phyloP scores from a whole-genome alignment of 2,797 vertebrate species.

The Gypaetus barbatus region DNA sequence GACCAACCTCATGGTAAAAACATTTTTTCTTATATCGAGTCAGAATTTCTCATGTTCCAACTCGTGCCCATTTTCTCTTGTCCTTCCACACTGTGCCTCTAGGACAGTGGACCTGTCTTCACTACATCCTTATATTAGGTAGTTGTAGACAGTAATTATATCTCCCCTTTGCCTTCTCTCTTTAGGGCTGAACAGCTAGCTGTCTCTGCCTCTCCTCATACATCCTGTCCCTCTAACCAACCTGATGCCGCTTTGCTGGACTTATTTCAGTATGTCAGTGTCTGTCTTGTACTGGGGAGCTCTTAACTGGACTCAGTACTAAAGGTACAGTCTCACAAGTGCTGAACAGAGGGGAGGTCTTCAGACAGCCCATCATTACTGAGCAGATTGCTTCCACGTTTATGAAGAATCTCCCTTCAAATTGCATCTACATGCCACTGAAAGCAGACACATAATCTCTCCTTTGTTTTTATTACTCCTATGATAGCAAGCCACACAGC shows the following conservation, averaged over 20 bases:
- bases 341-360: not conserved
- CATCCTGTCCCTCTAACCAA: not conserved
- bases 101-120: not conserved
- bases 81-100: not conserved
- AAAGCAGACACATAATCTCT: not conserved
- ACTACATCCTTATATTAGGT: not conserved
- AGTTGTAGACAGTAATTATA: not conserved
- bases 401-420: not conserved
- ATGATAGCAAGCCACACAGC: not conserved
- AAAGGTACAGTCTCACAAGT: not conserved
- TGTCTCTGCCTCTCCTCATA: not conserved
- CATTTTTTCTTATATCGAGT: accelerated
- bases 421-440: not conserved
- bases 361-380: not conserved
- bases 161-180: not conserved
- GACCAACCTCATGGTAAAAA: not conserved
- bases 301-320: not conserved
- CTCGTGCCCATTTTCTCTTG: not conserved
- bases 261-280: not conserved
- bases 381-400: not conserved
- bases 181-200: not conserved
- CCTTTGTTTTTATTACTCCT: not conserved
- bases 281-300: not conserved
- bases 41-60: not conserved
- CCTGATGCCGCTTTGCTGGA: not conserved